Conservation (phyloP, 1,140 invertebrate genomes). For the Asobara japonica region DNA sequence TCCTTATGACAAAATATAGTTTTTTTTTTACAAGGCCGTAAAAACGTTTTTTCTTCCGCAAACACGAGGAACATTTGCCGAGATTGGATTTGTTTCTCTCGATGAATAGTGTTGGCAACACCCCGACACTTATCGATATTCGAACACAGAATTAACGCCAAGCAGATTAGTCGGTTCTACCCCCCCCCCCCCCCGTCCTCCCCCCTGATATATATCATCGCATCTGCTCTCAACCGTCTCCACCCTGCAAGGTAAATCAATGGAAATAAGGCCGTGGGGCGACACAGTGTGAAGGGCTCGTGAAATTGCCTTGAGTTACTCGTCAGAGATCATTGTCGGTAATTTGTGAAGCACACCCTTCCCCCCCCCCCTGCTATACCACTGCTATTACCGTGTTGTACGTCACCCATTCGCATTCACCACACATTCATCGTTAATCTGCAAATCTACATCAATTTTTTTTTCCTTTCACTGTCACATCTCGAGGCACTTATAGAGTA, state of each 20-base stretch:
- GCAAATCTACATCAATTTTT: conserved; percentile 11
- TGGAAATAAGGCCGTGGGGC: conserved; percentile 36
- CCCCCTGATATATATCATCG: conserved; percentile 18
- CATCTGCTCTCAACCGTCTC: conserved; percentile 26
- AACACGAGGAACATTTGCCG: too few relatives aligned
- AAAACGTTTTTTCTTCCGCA: too few relatives aligned
- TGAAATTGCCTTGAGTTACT: conserved; percentile 33
- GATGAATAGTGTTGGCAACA: too few relatives aligned
- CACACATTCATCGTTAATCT: neutral
- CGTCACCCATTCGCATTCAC: neutral
- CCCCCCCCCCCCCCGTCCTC: neutral
- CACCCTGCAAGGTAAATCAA: conserved; percentile 36
- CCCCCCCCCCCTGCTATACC: neutral
- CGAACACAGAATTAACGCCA: too few relatives aligned
- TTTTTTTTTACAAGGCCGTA: too few relatives aligned
- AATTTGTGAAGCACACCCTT: conserved; percentile 37
- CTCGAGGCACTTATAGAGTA: neutral
- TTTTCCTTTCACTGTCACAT: neutral
- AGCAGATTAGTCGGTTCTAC: too few relatives aligned
- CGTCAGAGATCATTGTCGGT: conserved; percentile 45
- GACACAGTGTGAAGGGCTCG: neutral
- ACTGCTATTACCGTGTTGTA: neutral
- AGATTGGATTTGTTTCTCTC: too few relatives aligned
- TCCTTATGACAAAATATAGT: too few relatives aligned
- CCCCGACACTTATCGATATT: too few relatives aligned